Evolutionary conservation across 1,140 invertebrate species (phyloP).

Genomic region (Lithobius niger): DNA sequence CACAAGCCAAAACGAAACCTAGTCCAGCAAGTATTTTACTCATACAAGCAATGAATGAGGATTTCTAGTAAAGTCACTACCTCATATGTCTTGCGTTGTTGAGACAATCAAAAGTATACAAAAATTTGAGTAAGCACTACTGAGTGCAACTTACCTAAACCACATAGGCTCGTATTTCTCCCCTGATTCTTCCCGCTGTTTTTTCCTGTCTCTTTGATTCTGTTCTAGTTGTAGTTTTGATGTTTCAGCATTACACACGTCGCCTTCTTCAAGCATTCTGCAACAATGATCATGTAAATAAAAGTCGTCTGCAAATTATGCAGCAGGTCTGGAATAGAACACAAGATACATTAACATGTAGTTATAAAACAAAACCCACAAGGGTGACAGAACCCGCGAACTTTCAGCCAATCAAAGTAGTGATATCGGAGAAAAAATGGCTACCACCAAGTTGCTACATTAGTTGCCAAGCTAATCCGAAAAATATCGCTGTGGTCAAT

Average conservation of each 20-base stretch:
- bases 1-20: no score
- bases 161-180: slow-evolving; percentile 41
- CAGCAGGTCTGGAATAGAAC: background rate
- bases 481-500: no score
- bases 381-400: background rate
- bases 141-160: slow-evolving; percentile 42
- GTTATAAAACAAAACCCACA: background rate
- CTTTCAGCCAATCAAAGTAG: background rate
- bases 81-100: slow-evolving; percentile 7
- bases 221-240: slow-evolving; percentile 54
- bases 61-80: background rate
- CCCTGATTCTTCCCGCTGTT: slow-evolving; percentile 41
- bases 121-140: background rate
- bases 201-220: slow-evolving; percentile 49
- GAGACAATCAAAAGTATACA: slow-evolving; percentile 17
- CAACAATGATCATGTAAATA: slow-evolving; percentile 2
- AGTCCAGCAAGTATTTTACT: background rate
- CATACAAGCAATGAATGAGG: background rate
- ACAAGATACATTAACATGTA: background rate
- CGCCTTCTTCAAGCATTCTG: slow-evolving; percentile 54
- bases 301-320: background rate
- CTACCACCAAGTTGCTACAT: no score
- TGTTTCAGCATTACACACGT: slow-evolving; percentile 52
- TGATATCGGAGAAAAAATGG: background rate
- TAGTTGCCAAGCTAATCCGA: no score